Conservation (phyloP, 2,113 vertebrate species). For the Cryptotis parvus region DNA sequence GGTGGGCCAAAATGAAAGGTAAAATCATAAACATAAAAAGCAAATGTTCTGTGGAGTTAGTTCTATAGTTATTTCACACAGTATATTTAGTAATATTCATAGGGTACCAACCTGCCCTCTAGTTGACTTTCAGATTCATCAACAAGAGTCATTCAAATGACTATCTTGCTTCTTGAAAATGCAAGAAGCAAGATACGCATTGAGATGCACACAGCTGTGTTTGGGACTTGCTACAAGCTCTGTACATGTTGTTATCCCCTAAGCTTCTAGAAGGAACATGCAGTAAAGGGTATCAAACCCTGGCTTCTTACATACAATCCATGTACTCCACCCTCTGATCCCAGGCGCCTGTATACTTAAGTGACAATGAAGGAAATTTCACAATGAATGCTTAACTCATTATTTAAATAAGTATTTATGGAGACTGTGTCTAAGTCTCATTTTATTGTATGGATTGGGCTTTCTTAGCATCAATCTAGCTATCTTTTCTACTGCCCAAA, state of each 20-base stretch:
- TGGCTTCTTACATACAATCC: not conserved
- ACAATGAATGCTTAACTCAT: no score
- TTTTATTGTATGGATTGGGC: not conserved
- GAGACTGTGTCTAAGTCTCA: not conserved
- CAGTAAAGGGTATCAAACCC: not conserved
- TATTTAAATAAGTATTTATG: slow-evolving; percentile 24
- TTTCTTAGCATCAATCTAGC: not conserved
- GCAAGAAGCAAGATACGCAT: no score
- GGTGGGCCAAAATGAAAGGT: no score
- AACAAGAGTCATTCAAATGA: not conserved
- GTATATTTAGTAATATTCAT: not conserved
- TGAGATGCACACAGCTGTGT: no score
- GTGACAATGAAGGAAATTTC: no score
- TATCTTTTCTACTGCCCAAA: no score
- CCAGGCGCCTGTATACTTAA: not conserved
- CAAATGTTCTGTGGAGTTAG: no score
- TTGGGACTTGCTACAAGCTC: no score
- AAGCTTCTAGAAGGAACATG: not conserved
- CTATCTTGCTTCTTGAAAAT: not conserved
- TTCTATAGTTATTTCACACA: not conserved
- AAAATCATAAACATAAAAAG: no score
- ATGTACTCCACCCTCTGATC: no score
- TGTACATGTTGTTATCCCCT: no score
- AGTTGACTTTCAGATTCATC: not conserved
- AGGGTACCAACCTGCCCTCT: not conserved